These are phyloP conservation scores for Agelastica alni DNA, from an alignment of 2,888 invertebrate species.

Conservation along the genomic window DNA sequence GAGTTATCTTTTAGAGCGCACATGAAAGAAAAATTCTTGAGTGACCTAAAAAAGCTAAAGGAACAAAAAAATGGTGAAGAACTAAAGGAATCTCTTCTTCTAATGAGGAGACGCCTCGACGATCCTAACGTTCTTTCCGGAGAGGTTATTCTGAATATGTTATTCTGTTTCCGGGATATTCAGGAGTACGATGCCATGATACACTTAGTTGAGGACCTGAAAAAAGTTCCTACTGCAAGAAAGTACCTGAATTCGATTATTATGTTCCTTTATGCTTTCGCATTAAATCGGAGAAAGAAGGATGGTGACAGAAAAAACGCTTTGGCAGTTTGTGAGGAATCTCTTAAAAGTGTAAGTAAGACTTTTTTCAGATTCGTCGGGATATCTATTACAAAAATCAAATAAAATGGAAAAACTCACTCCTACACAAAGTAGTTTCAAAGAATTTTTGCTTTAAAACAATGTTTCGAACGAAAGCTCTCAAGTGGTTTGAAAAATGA, in stretches of 20 bases:
- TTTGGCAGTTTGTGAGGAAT: slow-evolving; percentile 86
- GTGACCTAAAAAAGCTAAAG: slow-evolving; percentile 89
- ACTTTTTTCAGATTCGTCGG: too few relatives aligned
- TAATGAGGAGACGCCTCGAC: slow-evolving; percentile 90
- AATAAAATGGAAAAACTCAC: not conserved
- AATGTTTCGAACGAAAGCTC: too few relatives aligned
- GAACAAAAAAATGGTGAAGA: slow-evolving; percentile 86
- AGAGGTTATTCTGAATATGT: slow-evolving; percentile 93
- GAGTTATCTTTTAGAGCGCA: slow-evolving; percentile 70
- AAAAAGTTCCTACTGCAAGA: slow-evolving; percentile 84
- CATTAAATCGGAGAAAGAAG: slow-evolving; percentile 91
- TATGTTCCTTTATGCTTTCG: slow-evolving; percentile 93
- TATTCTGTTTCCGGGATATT: slow-evolving; percentile 88
- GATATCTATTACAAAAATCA: too few relatives aligned
- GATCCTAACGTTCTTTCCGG: slow-evolving; percentile 96
- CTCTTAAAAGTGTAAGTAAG: slow-evolving; percentile 67
- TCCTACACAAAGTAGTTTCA: too few relatives aligned
- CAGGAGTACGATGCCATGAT: slow-evolving; percentile 99
- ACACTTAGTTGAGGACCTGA: slow-evolving; percentile 90
- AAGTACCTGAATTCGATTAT: slow-evolving; percentile 90
- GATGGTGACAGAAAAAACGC: slow-evolving; percentile 95
- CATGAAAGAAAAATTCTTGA: slow-evolving; percentile 95
- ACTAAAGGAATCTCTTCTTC: slow-evolving; percentile 77
- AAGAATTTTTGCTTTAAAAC: too few relatives aligned
- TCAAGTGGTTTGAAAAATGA: too few relatives aligned